Base-by-base conservation (phyloP, 1,140 invertebrate species). In the Psix sp. region DNA sequence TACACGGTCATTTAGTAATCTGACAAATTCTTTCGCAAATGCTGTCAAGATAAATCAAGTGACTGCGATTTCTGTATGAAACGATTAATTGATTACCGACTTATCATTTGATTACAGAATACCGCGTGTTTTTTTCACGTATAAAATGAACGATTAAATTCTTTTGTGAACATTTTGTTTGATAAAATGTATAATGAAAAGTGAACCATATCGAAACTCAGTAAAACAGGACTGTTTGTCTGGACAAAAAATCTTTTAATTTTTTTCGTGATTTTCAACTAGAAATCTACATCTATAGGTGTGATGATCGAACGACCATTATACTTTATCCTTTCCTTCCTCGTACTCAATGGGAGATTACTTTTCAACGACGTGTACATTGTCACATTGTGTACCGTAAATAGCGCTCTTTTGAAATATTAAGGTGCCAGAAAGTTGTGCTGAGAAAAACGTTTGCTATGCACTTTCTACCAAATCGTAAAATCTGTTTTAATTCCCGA, bases 21-120 rank as follows among this genome's bases (percentile, higher is more conserved):
- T 45, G 52, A 57, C 52, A 24, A 48, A 60, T 60, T 48, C 15
- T 48, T 60, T 49, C 24, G 56, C 43, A 60, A 60, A 48, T 60
- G 33, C n/a, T 7, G 3, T 6, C 1, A 5, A 21, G 15, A 24
- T 21, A 21, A 35, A 43, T 52, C 15, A 18, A 31, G 26, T 13
- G 5, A 10, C n/a, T 46, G 26, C 15, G 11, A 4, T 24, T 24
- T 24, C 7, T 7, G 7, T 24, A 24, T 24, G 7, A 4, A 4
- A 24, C 7, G 21, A 24, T 3, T 24, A 4, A 24, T 24, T 24
- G 21, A 24, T 4, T 24, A 4, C 21, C 3, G 3, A 3, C n/a
- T n/a, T n/a, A n/a, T n/a, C n/a, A n/a, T n/a, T n/a, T n/a, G n/a
- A n/a, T n/a, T n/a, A n/a, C n/a, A n/a, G n/a, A n/a, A n/a, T n/a